Base-by-base conservation (phyloP, 2,797 vertebrate genomes). In the Danio kyathit region DNA sequence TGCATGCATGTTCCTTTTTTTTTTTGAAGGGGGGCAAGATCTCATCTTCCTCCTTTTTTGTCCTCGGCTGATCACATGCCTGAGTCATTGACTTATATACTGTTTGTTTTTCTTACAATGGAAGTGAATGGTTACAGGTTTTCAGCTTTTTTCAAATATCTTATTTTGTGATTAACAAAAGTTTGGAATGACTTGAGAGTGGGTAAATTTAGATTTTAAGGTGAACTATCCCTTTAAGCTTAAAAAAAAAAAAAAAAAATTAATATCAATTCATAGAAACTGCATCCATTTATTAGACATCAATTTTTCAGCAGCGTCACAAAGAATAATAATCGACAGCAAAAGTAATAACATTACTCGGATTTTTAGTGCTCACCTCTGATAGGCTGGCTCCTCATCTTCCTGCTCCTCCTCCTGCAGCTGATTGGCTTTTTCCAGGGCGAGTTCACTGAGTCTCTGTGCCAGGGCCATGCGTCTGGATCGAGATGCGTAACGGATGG, bases 401-500 rank as follows among this genome's bases (percentile, higher is more conserved):
- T 92, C 84, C 11, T 94, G 90, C 2, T 90, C 86, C 0, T 85
- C 86, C 67, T 91, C 80, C 79, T 91, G 89, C 80, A 93, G 44
- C 86, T 95, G 94, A 5, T 86, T 91, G 52, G 96, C 92, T 86
- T 96, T 98, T 81, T 97, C 95, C 80, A 95, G 88, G 1, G 97
- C 96, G 7, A 99, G 54, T 81, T 97, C 92, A 5, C 94, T 94
- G 65, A 99, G 96, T 60, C 92, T 91, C 90, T 99, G 96, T 49
- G 97, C 97, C 1, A 99, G 87, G 6, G 89, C 93, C 88, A 98
- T 94, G 81, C 88, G 95, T 5, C 95, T 92, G 75, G 97, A 97
- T 29, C 95, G 95, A 6, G 97, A 97, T 0, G 97, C 95, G 21
- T 99, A 99, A 52, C 96, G 96, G 85, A 99, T 95, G 60, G 97